Percentiles rank a stretch among this genome's conserved stretches.
Evolutionary conservation across 2,113 vertebrate species (phyloP).

Genomic region (Acrocephalus arundinaceus): DNA sequence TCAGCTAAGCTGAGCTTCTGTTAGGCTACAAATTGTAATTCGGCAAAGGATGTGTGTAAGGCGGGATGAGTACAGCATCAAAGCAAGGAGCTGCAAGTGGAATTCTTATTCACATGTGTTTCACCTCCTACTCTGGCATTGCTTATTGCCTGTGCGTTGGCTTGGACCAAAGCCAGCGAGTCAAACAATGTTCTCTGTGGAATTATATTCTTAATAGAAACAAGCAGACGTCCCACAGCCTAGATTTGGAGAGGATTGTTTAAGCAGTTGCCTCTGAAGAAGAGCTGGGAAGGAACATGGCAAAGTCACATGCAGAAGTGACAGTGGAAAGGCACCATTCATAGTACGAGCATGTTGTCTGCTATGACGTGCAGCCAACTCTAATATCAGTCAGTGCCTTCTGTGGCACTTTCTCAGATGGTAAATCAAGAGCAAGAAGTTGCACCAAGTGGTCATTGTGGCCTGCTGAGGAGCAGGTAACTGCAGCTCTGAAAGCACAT

Average conservation of each 20-base stretch:
- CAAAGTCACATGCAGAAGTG: not conserved
- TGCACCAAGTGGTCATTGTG: not conserved
- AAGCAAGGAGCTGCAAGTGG: not conserved
- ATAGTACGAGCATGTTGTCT: not conserved
- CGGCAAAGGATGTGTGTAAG: not conserved
- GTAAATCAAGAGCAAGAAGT: not conserved
- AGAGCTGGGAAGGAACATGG: not conserved
- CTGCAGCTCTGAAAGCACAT: not conserved
- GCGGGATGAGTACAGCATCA: not conserved
- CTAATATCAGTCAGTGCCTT: not conserved
- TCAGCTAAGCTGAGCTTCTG: not conserved
- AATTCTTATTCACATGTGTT: not conserved
- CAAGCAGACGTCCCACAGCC: not conserved
- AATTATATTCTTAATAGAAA: slow-evolving; percentile 23
- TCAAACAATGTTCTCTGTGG: not conserved
- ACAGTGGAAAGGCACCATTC: not conserved
- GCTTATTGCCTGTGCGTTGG: not conserved
- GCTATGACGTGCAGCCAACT: not conserved
- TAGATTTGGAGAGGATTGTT: not conserved
- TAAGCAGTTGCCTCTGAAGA: not conserved
- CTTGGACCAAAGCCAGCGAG: slow-evolving; percentile 2
- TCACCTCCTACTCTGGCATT: not conserved
- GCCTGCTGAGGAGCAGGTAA: not conserved
- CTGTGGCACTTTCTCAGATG: not conserved
- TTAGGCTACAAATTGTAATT: not conserved